These are phyloP conservation scores for Vespertilio murinus DNA, from an alignment of 2,797 vertebrate genomes.

Conservation along the genomic window DNA sequence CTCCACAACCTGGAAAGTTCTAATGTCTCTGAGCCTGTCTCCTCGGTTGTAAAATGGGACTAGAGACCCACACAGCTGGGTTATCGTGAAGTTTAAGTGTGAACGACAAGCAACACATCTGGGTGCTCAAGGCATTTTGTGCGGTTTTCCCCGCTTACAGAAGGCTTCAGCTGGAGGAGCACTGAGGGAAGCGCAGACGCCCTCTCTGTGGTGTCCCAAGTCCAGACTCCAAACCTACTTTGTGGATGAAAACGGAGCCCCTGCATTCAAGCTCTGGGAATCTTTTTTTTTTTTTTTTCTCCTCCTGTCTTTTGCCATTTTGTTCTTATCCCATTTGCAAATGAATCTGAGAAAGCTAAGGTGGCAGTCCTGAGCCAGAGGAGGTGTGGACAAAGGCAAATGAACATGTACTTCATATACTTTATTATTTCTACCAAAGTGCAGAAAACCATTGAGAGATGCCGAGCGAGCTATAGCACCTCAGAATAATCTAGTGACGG, in stretches of 20 bases:
- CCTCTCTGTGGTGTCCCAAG: neutral
- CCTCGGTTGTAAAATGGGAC: neutral
- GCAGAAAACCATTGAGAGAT: neutral
- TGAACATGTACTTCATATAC: neutral
- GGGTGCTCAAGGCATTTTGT: too few species aligned
- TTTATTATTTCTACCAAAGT: neutral
- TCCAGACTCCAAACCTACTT: neutral
- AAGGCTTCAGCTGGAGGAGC: neutral
- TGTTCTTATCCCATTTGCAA: neutral
- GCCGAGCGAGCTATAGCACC: neutral
- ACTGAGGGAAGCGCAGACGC: rapidly evolving
- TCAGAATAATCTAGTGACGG: neutral
- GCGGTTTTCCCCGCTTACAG: neutral
- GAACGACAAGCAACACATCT: rapidly evolving
- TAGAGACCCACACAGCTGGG: rapidly evolving
- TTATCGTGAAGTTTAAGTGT: neutral
- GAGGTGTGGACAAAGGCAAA: neutral
- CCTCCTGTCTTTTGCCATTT: neutral
- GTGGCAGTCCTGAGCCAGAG: neutral
- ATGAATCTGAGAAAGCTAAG: neutral
- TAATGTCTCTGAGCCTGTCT: neutral
- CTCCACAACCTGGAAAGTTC: neutral
- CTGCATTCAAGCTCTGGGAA: neutral
- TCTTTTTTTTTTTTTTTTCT: constrained; percentile 4
- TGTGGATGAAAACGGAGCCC: neutral